Evolutionary conservation across 1,140 invertebrate species (phyloP).

Genomic region (Drosophila arawakana): DNA sequence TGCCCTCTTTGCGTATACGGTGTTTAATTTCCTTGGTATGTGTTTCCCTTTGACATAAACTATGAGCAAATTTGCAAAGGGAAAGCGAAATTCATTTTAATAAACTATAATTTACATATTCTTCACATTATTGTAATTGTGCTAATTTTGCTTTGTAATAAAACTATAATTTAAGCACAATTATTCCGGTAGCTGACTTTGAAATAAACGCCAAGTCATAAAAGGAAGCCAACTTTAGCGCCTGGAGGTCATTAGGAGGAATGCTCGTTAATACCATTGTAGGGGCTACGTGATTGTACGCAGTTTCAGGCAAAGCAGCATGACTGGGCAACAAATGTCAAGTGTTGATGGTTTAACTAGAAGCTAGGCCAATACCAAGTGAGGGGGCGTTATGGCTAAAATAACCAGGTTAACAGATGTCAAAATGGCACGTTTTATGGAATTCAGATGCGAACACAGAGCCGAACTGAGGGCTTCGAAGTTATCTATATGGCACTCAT

Average conservation of each 20-base stretch:
- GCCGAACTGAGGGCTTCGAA: neutral
- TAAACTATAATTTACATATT: neutral
- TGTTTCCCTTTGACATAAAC: no score
- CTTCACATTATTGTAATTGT: neutral
- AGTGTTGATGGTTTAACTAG: neutral
- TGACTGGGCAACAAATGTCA: slow-evolving; percentile 8
- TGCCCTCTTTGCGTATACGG: no score
- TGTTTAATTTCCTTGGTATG: no score
- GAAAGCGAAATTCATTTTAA: neutral
- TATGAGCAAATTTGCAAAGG: no score
- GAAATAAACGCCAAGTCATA: neutral
- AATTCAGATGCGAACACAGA: slow-evolving; percentile 4
- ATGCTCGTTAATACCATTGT: slow-evolving; percentile 5
- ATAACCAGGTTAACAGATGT: slow-evolving; percentile 11
- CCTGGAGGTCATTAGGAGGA: slow-evolving; percentile 11
- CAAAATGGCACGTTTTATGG: slow-evolving; percentile 24
- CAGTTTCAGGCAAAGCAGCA: neutral
- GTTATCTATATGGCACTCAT: slow-evolving; percentile 10
- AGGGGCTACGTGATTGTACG: neutral
- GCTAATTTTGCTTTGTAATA: slow-evolving; percentile 2
- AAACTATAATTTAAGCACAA: slow-evolving; percentile 12
- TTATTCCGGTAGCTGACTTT: slow-evolving; percentile 4
- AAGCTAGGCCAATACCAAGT: slow-evolving; percentile 1
- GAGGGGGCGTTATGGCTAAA: neutral
- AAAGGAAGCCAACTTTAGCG: slow-evolving; percentile 9